A percentile compares a stretch with the other conserved stretches of the same genome.
Evolutionary conservation across 2,888 invertebrate genomes (phyloP).

Genomic region (Xiphydria camelus): DNA sequence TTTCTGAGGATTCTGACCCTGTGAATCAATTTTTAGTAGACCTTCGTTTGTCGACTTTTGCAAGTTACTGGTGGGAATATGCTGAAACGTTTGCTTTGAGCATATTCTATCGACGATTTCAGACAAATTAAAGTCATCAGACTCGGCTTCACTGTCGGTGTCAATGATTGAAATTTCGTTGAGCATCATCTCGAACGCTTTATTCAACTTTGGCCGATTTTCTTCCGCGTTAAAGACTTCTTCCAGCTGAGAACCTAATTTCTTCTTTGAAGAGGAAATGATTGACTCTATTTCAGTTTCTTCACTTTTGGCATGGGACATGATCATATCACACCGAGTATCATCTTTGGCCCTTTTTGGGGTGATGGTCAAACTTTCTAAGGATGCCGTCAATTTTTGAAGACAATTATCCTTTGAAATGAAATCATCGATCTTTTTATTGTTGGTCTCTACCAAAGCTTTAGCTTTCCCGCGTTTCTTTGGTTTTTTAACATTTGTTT

Average conservation of each 20-base stretch:
- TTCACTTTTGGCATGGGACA: constrained; percentile 28
- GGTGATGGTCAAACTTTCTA: constrained; percentile 41
- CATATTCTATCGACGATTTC: constrained; percentile 62
- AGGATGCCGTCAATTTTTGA: too few species aligned
- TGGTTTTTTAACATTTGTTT: constrained; percentile 16
- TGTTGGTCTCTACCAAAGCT: constrained; percentile 11
- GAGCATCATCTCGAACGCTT: constrained; percentile 51
- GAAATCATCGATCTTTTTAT: constrained; percentile 43
- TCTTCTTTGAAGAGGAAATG: too few species aligned
- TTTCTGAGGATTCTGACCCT: neutral
- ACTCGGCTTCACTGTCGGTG: constrained; percentile 54
- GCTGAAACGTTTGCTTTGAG: constrained; percentile 23
- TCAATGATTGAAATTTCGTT: constrained; percentile 48
- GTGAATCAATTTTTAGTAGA: neutral
- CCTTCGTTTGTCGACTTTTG: neutral
- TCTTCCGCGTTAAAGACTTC: constrained; percentile 46
- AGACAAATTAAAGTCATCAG: constrained; percentile 60
- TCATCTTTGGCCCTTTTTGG: constrained; percentile 58
- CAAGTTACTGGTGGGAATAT: too few species aligned
- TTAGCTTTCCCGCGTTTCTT: constrained; percentile 12
- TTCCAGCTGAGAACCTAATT: constrained; percentile 44
- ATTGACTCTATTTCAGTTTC: too few species aligned
- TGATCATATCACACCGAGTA: too few species aligned
- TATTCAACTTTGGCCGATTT: constrained; percentile 46
- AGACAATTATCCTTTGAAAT: constrained; percentile 35